Evolutionary conservation across 2,888 invertebrate genomes (phyloP).

Genomic region (Galeruca laticollis): DNA sequence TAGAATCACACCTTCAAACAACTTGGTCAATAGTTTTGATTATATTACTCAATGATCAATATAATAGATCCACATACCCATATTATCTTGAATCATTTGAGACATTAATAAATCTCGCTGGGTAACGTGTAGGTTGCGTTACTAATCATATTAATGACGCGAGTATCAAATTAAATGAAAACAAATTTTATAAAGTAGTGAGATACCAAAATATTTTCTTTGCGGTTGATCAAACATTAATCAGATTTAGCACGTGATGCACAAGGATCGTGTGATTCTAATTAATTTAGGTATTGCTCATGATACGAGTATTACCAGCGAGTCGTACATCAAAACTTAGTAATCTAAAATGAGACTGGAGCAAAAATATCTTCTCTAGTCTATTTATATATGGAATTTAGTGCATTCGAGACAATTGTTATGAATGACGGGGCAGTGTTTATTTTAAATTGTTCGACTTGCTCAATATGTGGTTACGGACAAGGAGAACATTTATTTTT

Average conservation of each 20-base stretch:
- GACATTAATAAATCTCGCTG: neutral
- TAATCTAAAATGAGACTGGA: constrained; percentile 17
- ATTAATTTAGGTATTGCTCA: constrained; percentile 16
- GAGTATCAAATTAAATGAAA: neutral
- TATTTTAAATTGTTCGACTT: constrained; percentile 32
- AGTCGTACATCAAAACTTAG: constrained; percentile 10
- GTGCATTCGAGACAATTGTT: constrained; percentile 47
- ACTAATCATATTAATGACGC: neutral
- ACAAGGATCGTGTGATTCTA: constrained; percentile 18
- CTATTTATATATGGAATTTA: constrained; percentile 48
- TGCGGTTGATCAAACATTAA: neutral
- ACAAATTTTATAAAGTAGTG: neutral
- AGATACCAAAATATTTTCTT: neutral
- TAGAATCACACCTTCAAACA: too few relatives aligned
- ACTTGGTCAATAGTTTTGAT: too few relatives aligned
- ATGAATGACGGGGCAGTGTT: constrained; percentile 37
- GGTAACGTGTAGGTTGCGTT: neutral
- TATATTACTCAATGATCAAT: too few relatives aligned
- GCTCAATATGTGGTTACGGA: constrained; percentile 15
- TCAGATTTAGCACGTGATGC: constrained; percentile 1
- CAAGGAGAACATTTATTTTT: neutral
- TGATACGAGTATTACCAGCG: constrained; percentile 6
- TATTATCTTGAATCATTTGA: too few relatives aligned
- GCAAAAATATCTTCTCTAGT: constrained; percentile 39
- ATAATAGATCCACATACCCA: too few relatives aligned